Percentiles rank a stretch among this genome's conserved stretches.
Conservation (phyloP, 2,797 vertebrate genomes). For the Phoebastria nigripes region DNA sequence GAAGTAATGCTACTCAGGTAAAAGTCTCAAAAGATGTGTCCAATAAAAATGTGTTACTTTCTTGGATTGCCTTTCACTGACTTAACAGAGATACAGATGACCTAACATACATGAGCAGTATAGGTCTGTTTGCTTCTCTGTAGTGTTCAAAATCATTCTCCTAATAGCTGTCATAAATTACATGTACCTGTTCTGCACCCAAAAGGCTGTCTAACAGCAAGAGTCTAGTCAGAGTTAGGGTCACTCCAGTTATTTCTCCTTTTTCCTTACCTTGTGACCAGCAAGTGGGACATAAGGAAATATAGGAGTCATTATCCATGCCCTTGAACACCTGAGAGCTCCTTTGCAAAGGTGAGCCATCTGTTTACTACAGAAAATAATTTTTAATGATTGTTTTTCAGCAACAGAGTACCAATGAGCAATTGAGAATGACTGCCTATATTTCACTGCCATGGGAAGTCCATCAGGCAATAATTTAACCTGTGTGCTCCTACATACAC, state of each 20-base stretch:
- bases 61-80: neutral
- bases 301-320: neutral
- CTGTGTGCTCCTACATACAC: neutral
- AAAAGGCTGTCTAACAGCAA: neutral
- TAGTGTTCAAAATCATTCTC: neutral
- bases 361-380: slow-evolving; percentile 36
- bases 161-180: neutral
- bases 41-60: neutral
- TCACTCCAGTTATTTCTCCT: neutral
- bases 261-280: neutral
- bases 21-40: neutral
- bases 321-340: neutral
- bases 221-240: neutral
- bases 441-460: slow-evolving; percentile 20
- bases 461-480: slow-evolving; percentile 28
- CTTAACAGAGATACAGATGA: neutral
- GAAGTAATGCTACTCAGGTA: neutral
- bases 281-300: neutral
- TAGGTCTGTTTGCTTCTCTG: neutral
- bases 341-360: neutral
- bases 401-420: neutral
- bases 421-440: neutral
- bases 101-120: neutral
- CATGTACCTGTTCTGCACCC: neutral
- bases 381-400: slow-evolving; percentile 23